Base-by-base conservation (phyloP, 2,888 invertebrate genomes). In the Thalpophila matura region DNA sequence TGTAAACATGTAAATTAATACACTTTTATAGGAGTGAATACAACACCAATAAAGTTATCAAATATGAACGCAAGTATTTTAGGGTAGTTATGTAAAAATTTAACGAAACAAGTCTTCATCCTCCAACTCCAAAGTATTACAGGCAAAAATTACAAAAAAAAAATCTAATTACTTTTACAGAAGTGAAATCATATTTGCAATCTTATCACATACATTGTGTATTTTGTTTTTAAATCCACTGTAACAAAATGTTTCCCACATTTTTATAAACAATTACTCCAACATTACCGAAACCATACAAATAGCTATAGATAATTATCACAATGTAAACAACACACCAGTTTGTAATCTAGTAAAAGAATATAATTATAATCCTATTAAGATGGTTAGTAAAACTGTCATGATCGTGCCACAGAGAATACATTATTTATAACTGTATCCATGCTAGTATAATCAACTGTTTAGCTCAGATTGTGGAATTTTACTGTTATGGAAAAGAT, bases 341-440 rank as follows among this genome's bases (percentile, higher is more conserved):
- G n/a, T 40, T 14, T 14, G 14, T 51, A 62, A 49, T 46, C 55
- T 31, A 14, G 0, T 40, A 46, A 49, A 53, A 58, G 45, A 74
- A 69, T 69, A 40, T 40, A 54, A 60, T 74, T 73, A 59, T 56
- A 64, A 59, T 64, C 38, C 54, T 49, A 64, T 59, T 74, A 69
- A 22, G 51, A 46, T 53, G 53, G n/a, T 73, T 74, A 45, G 56
- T 65, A 74, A 60, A 59, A 69, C 47, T 60, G 42, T 74, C 74
- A 74, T 54, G 54, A 31, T 1, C 31, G 0, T 5, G 7, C 47
- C 0, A 18, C 40, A 10, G 16, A 22, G 65, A 45, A 73, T 73
- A 70, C 57, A 70, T 70, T 65, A 74, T 73, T 42, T 60, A 51
- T 70, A 74, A 58, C 70, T 40, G 70, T 74, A 53, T 27, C 14